Evolutionary conservation across 2,797 vertebrate genomes (phyloP).

Genomic region (Molossus alvarezi): DNA sequence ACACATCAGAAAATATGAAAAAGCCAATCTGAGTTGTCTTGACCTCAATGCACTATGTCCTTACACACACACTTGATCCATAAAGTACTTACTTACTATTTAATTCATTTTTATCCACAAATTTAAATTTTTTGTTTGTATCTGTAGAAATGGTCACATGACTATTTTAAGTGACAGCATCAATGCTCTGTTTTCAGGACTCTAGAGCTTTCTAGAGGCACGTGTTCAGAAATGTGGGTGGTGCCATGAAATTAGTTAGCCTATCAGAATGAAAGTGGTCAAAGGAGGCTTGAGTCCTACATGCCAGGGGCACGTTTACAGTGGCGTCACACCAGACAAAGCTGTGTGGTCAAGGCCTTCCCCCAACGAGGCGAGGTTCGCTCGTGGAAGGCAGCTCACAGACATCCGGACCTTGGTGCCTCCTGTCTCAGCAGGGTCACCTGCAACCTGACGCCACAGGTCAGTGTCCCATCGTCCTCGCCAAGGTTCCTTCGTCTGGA

Average conservation of each 20-base stretch:
- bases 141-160: background rate
- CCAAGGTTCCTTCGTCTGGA: background rate
- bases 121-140: background rate
- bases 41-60: background rate
- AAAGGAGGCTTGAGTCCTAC: background rate
- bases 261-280: background rate
- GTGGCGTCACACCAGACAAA: background rate
- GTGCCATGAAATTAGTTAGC: background rate
- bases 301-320: rapidly evolving
- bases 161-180: background rate
- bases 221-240: background rate
- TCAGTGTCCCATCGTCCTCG: background rate
- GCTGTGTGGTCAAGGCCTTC: rapidly evolving
- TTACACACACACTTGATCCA: background rate
- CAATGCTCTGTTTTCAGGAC: conserved; percentile 18
- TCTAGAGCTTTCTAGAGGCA: background rate
- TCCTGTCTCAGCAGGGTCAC: rapidly evolving
- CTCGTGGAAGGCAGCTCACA: background rate
- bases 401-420: background rate
- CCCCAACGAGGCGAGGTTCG: background rate
- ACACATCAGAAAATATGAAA: background rate
- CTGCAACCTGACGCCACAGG: rapidly evolving
- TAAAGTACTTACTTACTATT: background rate
- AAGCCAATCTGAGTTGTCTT: background rate
- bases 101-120: background rate